phyloP scores from a whole-genome alignment of 2,113 vertebrate species.

The Zapus hudsonius region DNA sequence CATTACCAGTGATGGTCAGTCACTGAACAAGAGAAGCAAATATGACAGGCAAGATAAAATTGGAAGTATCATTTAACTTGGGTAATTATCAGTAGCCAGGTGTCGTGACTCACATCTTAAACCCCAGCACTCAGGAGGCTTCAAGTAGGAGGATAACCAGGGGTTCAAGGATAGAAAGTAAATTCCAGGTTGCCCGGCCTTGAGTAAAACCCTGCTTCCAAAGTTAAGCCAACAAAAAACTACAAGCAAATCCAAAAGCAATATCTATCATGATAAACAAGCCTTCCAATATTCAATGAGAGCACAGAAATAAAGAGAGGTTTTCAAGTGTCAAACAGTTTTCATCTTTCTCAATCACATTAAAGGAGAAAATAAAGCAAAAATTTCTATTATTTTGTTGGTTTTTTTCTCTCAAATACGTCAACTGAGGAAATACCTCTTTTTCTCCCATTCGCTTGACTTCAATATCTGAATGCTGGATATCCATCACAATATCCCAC shows the following conservation, averaged over 20 bases:
- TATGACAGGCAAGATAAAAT: slow-evolving; percentile 23
- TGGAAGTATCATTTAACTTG: not conserved
- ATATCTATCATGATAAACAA: not conserved
- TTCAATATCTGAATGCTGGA: not conserved
- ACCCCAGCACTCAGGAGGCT: no score
- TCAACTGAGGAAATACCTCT: not conserved
- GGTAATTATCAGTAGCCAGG: no score
- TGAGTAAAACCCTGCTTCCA: no score
- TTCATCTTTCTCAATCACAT: not conserved
- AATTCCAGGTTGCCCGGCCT: no score
- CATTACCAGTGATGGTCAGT: slow-evolving; percentile 71
- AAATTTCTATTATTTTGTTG: not conserved
- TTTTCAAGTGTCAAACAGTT: not conserved
- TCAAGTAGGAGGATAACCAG: no score
- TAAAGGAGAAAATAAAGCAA: slow-evolving; percentile 11
- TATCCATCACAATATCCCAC: not conserved
- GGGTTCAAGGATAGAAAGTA: no score
- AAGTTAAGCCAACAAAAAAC: not conserved
- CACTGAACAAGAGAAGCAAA: slow-evolving; percentile 45
- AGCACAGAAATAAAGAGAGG: not conserved
- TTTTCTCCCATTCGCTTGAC: not conserved
- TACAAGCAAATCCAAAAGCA: not conserved
- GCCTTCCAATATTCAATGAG: not conserved
- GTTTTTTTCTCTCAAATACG: slow-evolving; percentile 7
- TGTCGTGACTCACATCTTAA: no score